These are phyloP conservation scores for Temnothorax ravouxi DNA, from an alignment of 2,888 invertebrate genomes.

Conservation along the genomic window DNA sequence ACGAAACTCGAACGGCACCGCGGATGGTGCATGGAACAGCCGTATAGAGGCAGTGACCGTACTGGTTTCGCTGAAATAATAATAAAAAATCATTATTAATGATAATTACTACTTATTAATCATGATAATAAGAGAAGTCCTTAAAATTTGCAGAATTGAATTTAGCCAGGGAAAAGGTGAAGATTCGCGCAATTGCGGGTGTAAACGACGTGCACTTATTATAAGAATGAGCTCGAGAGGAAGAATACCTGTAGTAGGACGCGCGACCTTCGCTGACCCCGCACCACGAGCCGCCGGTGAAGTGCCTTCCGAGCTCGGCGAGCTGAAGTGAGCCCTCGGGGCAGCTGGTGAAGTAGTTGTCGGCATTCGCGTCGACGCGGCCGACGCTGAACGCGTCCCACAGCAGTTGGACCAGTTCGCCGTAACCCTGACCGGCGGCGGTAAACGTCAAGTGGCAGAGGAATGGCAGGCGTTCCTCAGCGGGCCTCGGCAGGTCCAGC, in stretches of 20 bases:
- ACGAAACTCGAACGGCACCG: constrained; percentile 93
- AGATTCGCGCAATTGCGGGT: not conserved
- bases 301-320: constrained; percentile 94
- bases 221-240: not conserved
- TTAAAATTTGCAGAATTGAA: not conserved
- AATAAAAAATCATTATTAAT: not conserved
- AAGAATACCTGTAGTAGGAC: constrained; percentile 89
- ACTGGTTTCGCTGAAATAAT: constrained; percentile 91
- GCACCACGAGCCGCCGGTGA: constrained; percentile 97
- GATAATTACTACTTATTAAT: not conserved
- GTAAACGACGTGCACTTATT: not conserved
- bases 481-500: constrained; percentile 91
- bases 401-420: constrained; percentile 95
- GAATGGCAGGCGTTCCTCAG: constrained; percentile 93
- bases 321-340: constrained; percentile 96
- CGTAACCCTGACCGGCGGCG: constrained; percentile 95
- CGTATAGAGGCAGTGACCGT: constrained; percentile 95
- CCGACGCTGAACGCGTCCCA: constrained; percentile 96
- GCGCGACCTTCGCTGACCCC: constrained; percentile 93
- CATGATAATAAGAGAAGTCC: not conserved
- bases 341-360: constrained; percentile 90
- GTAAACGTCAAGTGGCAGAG: constrained; percentile 97
- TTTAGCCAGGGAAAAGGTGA: not conserved
- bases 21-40: constrained; percentile 91
- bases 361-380: constrained; percentile 91